A percentile compares a stretch with the other conserved stretches of the same genome.
These are phyloP conservation scores for Aphyosemion australe DNA, from an alignment of 2,113 vertebrate genomes.

Conservation along the genomic window DNA sequence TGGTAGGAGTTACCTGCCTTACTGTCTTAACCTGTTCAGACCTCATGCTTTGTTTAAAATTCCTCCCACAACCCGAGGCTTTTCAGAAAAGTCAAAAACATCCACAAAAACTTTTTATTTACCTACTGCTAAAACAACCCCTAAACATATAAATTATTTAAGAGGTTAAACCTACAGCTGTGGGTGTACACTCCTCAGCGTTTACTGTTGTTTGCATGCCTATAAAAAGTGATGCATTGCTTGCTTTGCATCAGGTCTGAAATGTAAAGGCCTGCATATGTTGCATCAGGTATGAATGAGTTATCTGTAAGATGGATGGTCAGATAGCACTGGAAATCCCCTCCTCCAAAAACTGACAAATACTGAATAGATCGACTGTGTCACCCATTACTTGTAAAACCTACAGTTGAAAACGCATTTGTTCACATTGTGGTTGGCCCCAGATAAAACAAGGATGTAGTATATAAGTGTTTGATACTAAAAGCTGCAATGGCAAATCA, in stretches of 20 bases:
- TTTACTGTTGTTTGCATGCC: neutral
- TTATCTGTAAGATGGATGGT: neutral
- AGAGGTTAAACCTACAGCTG: neutral
- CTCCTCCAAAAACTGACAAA: constrained; percentile 5
- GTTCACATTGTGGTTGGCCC: neutral
- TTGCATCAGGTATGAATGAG: neutral
- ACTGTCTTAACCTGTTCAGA: neutral
- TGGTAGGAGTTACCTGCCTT: neutral
- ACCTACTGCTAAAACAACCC: neutral
- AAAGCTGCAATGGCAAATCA: too few relatives aligned
- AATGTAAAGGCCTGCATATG: neutral
- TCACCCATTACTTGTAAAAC: constrained; percentile 6
- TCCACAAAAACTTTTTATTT: neutral
- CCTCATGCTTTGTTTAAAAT: neutral
- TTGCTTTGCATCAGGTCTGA: neutral
- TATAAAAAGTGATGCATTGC: neutral
- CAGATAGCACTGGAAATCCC: constrained; percentile 8
- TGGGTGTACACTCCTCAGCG: neutral
- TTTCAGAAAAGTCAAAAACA: neutral
- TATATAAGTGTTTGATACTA: too few relatives aligned
- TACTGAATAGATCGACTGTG: neutral
- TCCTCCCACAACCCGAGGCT: too few relatives aligned
- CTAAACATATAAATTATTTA: neutral
- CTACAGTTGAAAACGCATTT: neutral
- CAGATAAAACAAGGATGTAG: neutral